Evolutionary conservation across 2,888 invertebrate species (phyloP).

Genomic region (Pseudoips prasinana): DNA sequence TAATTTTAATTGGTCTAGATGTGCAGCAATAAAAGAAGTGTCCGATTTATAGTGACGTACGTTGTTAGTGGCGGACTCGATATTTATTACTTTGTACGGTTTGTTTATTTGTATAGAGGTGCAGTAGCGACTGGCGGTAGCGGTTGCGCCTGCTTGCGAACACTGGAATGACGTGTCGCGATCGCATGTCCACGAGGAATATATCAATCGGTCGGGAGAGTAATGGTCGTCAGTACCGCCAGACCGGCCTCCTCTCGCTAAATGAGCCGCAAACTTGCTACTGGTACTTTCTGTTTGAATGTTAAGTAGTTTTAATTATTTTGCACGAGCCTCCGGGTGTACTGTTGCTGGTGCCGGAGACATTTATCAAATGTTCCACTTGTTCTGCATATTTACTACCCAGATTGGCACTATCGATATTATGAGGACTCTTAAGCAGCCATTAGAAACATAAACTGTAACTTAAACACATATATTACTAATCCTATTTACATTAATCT

Average conservation of each 20-base stretch:
- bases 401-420: constrained; percentile 47
- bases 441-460: constrained; percentile 44
- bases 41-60: constrained; percentile 64
- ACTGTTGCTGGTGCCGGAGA: constrained; percentile 49
- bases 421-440: constrained; percentile 48
- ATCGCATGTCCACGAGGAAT: constrained; percentile 76
- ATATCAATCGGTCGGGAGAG: constrained; percentile 72
- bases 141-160: constrained; percentile 25
- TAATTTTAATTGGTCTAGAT: constrained; percentile 58
- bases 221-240: constrained; percentile 62
- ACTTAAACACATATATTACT: constrained; percentile 29
- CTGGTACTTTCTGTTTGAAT: constrained; percentile 73
- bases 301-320: constrained; percentile 81
- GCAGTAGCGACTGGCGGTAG: constrained; percentile 32
- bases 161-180: constrained; percentile 70
- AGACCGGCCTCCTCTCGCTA: constrained; percentile 52
- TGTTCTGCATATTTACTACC: constrained; percentile 23
- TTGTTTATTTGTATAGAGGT: constrained; percentile 52
- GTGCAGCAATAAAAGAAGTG: constrained; percentile 60
- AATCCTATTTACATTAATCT: constrained; percentile 28
- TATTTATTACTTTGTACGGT: constrained; percentile 60
- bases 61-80: constrained; percentile 53
- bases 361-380: constrained; percentile 56
- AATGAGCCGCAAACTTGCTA: constrained; percentile 68
- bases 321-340: constrained; percentile 64